Conservation (phyloP, 2,797 vertebrate species). For the Hippopotamyrus pictus region DNA sequence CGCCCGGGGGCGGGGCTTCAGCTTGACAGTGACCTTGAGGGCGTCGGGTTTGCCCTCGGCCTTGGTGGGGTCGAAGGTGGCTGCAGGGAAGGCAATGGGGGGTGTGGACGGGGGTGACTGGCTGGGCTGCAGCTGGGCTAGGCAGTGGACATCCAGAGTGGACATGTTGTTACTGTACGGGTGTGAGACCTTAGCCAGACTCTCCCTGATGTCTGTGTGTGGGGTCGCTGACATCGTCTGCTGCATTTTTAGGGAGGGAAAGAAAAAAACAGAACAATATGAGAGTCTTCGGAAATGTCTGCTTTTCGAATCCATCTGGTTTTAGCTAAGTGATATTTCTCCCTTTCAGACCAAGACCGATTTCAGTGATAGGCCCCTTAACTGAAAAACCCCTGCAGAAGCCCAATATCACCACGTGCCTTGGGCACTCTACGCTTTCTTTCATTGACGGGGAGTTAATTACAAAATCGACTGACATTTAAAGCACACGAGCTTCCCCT, state of each 20-base stretch:
- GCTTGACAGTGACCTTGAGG: slow-evolving; percentile 88
- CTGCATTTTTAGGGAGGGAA: slow-evolving; percentile 43
- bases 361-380: not conserved
- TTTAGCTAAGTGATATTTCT: not conserved
- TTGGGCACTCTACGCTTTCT: not conserved
- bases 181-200: slow-evolving; percentile 62
- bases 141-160: slow-evolving; percentile 77
- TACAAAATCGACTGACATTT: not conserved
- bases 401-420: not conserved
- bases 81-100: slow-evolving; percentile 72
- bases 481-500: not conserved
- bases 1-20: slow-evolving; percentile 77
- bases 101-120: slow-evolving; percentile 63
- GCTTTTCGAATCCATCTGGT: not conserved
- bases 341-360: not conserved
- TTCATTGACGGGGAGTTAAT: not conserved
- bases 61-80: slow-evolving; percentile 63
- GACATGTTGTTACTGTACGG: slow-evolving; percentile 89
- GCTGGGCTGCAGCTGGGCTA: slow-evolving; percentile 67
- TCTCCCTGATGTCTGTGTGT: slow-evolving; percentile 49
- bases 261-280: not conserved
- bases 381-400: not conserved
- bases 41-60: slow-evolving; percentile 69
- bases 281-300: not conserved
- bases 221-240: slow-evolving; percentile 41